These are phyloP conservation scores for Carettochelys insculpta DNA, from an alignment of 2,113 vertebrate genomes.

Conservation along the genomic window DNA sequence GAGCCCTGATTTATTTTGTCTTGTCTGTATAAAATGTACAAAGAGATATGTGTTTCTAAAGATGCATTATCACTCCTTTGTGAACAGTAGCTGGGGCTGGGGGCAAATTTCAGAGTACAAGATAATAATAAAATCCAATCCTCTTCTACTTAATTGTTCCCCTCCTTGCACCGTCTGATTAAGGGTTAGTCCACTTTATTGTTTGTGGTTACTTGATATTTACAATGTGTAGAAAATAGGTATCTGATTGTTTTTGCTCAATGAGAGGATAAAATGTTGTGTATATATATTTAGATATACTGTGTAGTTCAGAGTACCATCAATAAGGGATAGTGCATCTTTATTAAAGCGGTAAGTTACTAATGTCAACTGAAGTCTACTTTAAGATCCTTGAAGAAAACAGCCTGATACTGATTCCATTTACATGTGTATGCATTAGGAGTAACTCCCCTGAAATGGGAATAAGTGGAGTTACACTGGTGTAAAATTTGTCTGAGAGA, in stretches of 20 bases:
- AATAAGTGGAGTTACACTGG: background rate
- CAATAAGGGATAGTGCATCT: constrained; percentile 73
- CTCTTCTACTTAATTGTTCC: constrained; percentile 69
- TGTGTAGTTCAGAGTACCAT: constrained; percentile 74
- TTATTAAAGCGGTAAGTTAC: constrained; percentile 69
- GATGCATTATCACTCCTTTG: constrained; percentile 74
- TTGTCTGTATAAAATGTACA: constrained; percentile 79
- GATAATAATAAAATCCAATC: constrained; percentile 63
- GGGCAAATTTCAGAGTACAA: constrained; percentile 60
- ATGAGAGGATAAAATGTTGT: constrained; percentile 75
- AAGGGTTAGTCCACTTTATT: constrained; percentile 78
- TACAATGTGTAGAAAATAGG: constrained; percentile 77
- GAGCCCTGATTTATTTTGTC: constrained; percentile 62
- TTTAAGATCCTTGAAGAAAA: constrained; percentile 60
- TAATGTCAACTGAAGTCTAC: constrained; percentile 66
- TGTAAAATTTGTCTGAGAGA: background rate
- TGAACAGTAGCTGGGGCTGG: constrained; percentile 70
- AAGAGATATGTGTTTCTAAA: constrained; percentile 72
- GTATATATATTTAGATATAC: constrained; percentile 75
- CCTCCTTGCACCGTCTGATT: constrained; percentile 73
- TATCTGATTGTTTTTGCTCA: constrained; percentile 75
- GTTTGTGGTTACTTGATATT: constrained; percentile 80
- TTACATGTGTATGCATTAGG: background rate
- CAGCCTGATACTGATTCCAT: constrained; percentile 17
- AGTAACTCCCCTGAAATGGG: background rate